phyloP scores from a whole-genome alignment of 64 coral and sea anemone species.

The Dendronephthya gigantea region DNA sequence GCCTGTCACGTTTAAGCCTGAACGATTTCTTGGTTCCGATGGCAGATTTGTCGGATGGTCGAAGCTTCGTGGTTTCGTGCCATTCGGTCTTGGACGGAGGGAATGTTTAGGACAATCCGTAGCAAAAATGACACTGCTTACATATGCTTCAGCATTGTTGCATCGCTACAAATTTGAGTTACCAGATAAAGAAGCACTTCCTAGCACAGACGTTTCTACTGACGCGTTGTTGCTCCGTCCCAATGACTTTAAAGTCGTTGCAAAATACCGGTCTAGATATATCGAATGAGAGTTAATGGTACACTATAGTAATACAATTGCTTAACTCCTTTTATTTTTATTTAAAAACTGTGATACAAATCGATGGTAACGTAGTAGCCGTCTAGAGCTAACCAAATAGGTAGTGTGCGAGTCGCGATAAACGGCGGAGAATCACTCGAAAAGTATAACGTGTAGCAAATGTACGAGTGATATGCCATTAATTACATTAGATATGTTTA shows the following conservation, averaged over 20 bases:
- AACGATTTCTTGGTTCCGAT: not conserved
- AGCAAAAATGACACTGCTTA: not conserved
- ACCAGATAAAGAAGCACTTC: not conserved
- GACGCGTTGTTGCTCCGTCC: not conserved
- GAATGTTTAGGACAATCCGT: not conserved
- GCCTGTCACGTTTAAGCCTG: not conserved
- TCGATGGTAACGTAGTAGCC: no score
- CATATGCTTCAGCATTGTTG: not conserved
- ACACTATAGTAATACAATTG: no score
- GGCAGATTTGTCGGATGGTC: not conserved
- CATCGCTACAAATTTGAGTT: not conserved
- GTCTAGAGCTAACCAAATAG: no score
- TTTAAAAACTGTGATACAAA: no score
- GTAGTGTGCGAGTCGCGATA: no score
- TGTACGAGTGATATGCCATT: no score
- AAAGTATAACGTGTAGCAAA: no score
- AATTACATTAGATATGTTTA: no score
- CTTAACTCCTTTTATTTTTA: no score
- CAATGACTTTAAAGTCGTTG: not conserved
- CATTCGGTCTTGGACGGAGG: not conserved
- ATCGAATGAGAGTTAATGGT: no score
- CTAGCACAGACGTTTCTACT: not conserved
- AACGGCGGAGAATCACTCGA: no score
- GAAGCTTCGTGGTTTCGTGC: not conserved
- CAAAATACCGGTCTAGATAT: not conserved